Percentiles rank a stretch among this genome's conserved stretches.
These are phyloP conservation scores for Apocheima hispidaria DNA, from an alignment of 2,888 invertebrate species.

Conservation along the genomic window DNA sequence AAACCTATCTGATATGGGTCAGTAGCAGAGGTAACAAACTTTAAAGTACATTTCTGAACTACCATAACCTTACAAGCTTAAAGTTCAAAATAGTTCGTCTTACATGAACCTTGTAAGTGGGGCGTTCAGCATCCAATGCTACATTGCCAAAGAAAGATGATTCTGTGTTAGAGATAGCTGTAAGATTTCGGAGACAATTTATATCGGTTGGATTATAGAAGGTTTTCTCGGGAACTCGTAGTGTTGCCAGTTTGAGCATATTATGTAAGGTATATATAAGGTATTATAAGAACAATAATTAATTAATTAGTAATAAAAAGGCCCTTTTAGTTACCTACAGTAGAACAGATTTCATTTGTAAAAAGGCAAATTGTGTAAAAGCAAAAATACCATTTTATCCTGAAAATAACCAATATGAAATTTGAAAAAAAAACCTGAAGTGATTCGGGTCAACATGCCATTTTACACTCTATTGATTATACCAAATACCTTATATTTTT, in stretches of 20 bases:
- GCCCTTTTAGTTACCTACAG: too few relatives aligned
- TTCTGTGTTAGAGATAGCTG: conserved; percentile 40
- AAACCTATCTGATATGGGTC: conserved; percentile 13
- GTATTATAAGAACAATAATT: too few relatives aligned
- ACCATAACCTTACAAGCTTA: conserved; percentile 16
- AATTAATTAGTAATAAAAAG: too few relatives aligned
- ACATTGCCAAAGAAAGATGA: conserved; percentile 50
- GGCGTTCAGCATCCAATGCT: conserved; percentile 51
- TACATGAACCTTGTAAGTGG: background rate
- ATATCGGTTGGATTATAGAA: conserved; percentile 56
- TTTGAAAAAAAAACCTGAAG: too few relatives aligned
- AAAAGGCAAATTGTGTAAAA: too few relatives aligned
- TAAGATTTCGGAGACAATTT: conserved; percentile 50
- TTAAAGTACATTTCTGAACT: background rate
- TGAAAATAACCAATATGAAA: too few relatives aligned
- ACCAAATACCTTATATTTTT: too few relatives aligned
- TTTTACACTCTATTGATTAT: too few relatives aligned
- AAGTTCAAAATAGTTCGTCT: conserved; percentile 23
- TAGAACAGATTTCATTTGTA: too few relatives aligned
- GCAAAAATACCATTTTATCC: too few relatives aligned
- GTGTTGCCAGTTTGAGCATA: conserved; percentile 43
- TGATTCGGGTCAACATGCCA: too few relatives aligned
- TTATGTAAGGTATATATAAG: background rate
- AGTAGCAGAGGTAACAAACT: conserved; percentile 2
- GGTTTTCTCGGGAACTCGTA: conserved; percentile 42